Evolutionary conservation across 1,140 invertebrate genomes (phyloP).

Genomic region (Mya arenaria): DNA sequence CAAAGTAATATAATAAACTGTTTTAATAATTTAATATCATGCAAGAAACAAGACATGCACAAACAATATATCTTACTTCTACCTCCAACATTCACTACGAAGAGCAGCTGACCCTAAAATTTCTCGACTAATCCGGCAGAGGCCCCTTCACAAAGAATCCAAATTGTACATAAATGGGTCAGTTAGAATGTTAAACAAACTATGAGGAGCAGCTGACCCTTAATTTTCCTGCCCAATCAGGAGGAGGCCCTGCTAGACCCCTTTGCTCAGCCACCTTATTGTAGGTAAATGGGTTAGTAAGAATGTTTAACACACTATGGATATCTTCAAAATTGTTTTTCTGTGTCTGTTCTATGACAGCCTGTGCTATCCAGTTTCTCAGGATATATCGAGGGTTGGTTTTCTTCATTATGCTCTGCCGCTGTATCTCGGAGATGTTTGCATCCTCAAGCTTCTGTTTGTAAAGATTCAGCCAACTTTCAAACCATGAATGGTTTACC

Average conservation of each 20-base stretch:
- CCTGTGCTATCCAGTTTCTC: slow-evolving; percentile 86
- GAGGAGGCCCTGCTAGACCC: slow-evolving; percentile 83
- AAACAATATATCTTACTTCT: no score
- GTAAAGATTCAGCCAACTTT: slow-evolving; percentile 76
- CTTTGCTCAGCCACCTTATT: slow-evolving; percentile 81
- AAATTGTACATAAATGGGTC: background rate
- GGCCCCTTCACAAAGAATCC: background rate
- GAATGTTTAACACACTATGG: slow-evolving; percentile 58
- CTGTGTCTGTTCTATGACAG: slow-evolving; percentile 84
- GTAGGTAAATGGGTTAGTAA: slow-evolving; percentile 65
- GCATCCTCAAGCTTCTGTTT: slow-evolving; percentile 58
- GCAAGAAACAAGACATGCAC: no score
- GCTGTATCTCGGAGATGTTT: slow-evolving; percentile 62
- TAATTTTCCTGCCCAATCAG: slow-evolving; percentile 83
- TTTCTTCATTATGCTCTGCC: slow-evolving; percentile 82
- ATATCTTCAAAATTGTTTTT: slow-evolving; percentile 82
- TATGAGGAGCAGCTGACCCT: slow-evolving; percentile 84
- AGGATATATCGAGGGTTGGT: slow-evolving; percentile 84
- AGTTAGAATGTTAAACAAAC: background rate
- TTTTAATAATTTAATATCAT: no score
- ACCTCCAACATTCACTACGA: no score
- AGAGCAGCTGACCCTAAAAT: no score
- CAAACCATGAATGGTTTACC: slow-evolving; percentile 70
- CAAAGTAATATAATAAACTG: no score
- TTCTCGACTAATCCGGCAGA: no score